Evolutionary conservation across 2,113 vertebrate species (phyloP).

Genomic region (Motacilla tschutschensis): DNA sequence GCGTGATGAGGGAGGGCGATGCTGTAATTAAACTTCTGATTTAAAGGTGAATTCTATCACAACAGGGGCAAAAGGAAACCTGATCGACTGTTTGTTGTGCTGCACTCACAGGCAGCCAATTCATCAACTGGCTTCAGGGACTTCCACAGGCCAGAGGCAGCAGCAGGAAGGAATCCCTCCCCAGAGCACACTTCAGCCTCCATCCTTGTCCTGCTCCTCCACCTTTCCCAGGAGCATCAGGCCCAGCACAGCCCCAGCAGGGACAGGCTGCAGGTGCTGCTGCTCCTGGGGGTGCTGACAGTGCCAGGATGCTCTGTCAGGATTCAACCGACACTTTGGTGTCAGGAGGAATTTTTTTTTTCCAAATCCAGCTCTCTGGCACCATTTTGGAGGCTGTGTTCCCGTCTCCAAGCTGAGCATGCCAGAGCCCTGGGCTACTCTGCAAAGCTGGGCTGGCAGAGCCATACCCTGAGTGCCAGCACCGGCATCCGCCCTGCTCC

Average conservation of each 20-base stretch:
- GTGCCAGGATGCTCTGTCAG: not conserved
- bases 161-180: not conserved
- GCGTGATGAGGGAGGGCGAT: not conserved
- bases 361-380: not conserved
- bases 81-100: not conserved
- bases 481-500: not conserved
- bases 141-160: not conserved
- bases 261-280: not conserved
- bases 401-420: accelerated
- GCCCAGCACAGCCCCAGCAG: not conserved
- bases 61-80: not conserved
- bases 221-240: not conserved
- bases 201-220: not conserved
- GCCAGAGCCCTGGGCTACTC: not conserved
- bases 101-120: not conserved
- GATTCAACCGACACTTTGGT: not conserved
- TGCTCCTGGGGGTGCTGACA: not conserved
- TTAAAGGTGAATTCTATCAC: not conserved
- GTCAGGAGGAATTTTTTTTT: not conserved
- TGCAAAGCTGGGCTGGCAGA: not conserved
- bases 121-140: not conserved
- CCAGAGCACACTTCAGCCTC: not conserved
- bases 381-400: not conserved
- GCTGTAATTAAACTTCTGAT: not conserved
- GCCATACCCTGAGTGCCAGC: not conserved